Evolutionary conservation across 2,797 vertebrate species (phyloP).

Genomic region (Pristis pectinata): DNA sequence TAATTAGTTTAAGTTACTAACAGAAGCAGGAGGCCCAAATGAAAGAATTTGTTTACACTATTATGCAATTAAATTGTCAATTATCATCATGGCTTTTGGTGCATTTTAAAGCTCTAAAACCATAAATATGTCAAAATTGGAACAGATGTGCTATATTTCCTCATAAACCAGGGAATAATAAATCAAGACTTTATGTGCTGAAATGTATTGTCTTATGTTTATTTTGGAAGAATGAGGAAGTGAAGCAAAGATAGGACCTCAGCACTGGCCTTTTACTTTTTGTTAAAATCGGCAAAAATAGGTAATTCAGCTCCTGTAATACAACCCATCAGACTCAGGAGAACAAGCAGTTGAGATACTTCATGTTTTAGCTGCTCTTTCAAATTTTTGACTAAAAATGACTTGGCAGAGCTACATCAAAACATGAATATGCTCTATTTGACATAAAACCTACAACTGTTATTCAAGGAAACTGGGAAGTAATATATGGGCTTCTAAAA

Average conservation of each 20-base stretch:
- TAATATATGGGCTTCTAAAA: background rate
- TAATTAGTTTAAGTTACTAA: conserved; percentile 25
- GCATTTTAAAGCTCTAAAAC: conserved; percentile 22
- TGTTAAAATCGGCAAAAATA: background rate
- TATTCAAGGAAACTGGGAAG: background rate
- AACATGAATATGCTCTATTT: background rate
- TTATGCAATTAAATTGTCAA: conserved; percentile 36
- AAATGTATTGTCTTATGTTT: background rate
- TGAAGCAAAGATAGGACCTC: background rate
- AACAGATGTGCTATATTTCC: conserved; percentile 13
- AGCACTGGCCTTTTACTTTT: background rate
- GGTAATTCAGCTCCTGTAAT: background rate
- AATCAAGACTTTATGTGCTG: background rate
- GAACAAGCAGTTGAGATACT: background rate
- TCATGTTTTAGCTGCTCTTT: background rate
- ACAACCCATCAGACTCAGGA: too few relatives aligned
- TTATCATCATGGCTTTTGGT: conserved; percentile 23
- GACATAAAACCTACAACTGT: background rate
- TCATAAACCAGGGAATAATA: conserved; percentile 29
- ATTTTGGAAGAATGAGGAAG: background rate
- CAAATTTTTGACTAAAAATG: background rate
- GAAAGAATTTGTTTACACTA: conserved; percentile 31
- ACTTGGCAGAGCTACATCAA: background rate
- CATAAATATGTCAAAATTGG: conserved; percentile 29
- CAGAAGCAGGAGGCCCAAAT: conserved; percentile 17